These are phyloP conservation scores for Anthoscopus minutus DNA, from an alignment of 2,113 vertebrate genomes.

Conservation along the genomic window DNA sequence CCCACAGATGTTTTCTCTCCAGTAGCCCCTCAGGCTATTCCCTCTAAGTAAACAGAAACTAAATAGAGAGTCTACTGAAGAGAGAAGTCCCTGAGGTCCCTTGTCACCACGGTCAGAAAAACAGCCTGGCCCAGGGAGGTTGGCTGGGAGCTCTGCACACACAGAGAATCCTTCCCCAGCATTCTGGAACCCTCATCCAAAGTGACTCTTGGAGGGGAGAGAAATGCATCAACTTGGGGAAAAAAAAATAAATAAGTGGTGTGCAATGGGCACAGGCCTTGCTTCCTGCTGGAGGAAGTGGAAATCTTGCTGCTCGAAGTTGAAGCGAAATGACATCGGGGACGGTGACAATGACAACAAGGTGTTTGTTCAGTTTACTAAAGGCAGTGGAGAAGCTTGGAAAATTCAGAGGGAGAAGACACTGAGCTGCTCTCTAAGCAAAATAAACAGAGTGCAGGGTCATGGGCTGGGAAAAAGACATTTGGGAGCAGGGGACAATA, in stretches of 20 bases:
- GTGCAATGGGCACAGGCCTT: not conserved
- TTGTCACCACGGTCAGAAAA: constrained; percentile 32
- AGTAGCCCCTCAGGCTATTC: constrained; percentile 72
- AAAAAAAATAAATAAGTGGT: not conserved
- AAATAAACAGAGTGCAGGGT: not conserved
- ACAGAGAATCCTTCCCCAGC: not conserved
- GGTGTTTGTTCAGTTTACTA: not conserved
- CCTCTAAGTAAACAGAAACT: constrained; percentile 85
- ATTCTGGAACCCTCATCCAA: not conserved
- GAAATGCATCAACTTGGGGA: not conserved
- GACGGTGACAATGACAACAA: not conserved
- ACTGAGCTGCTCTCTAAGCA: not conserved
- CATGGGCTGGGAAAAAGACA: not conserved
- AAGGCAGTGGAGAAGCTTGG: not conserved
- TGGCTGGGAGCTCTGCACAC: not conserved
- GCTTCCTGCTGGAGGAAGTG: not conserved
- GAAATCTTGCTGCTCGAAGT: not conserved
- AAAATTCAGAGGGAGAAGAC: not conserved
- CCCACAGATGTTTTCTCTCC: constrained; percentile 83
- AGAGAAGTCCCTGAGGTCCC: constrained; percentile 62
- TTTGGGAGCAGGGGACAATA: not conserved
- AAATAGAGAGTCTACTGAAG: constrained; percentile 65
- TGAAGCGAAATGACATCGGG: not conserved
- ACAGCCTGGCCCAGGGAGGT: not conserved
- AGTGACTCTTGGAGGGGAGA: constrained; percentile 20